Conservation (phyloP, 2,113 vertebrate species). For the Falco punctatus region DNA sequence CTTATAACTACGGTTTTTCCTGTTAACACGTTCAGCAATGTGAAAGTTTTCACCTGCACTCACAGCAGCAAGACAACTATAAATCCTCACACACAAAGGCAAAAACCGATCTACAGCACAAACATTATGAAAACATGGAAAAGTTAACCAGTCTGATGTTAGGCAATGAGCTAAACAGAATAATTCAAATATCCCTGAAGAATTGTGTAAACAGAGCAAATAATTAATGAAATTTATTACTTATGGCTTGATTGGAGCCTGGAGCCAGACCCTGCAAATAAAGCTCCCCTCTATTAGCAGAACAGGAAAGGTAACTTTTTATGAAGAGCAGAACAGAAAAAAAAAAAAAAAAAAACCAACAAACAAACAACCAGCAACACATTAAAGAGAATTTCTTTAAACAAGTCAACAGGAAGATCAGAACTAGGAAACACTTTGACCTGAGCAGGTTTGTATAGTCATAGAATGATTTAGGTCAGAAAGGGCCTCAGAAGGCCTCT, state of each 20-base stretch:
- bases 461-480: neutral
- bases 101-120: neutral
- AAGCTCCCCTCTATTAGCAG: conserved; percentile 6
- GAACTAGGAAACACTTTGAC: neutral
- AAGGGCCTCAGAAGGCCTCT: neutral
- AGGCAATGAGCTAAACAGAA: conserved; percentile 22
- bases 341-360: neutral
- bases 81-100: neutral
- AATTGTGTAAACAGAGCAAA: conserved; percentile 63
- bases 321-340: neutral
- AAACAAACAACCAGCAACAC: neutral
- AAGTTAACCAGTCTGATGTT: conserved; percentile 8
- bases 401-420: neutral
- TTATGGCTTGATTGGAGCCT: conserved; percentile 55
- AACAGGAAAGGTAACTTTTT: neutral
- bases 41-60: neutral
- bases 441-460: neutral
- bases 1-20: neutral
- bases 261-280: conserved; percentile 55
- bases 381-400: neutral
- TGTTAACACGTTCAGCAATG: neutral
- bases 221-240: conserved; percentile 35
- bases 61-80: neutral
- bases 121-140: neutral
- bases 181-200: conserved; percentile 63